Base-by-base conservation (phyloP, 2,888 invertebrate genomes). In the Drosophila seclusa region DNA sequence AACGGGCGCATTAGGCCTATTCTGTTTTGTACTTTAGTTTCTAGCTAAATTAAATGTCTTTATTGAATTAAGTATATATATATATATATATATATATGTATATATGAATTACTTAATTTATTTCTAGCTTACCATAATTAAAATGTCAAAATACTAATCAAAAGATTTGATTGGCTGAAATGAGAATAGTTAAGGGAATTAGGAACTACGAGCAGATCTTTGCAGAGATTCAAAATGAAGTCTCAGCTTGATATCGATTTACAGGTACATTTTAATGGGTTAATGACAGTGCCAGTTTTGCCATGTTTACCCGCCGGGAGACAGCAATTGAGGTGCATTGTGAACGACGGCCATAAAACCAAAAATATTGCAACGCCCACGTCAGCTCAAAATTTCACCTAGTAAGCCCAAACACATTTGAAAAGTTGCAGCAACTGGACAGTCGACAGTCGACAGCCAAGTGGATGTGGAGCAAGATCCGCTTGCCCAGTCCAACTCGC, bases 301-400 rank as follows among this genome's bases (percentile, higher is more conserved):
- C 60, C 40, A 49, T 66, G 68, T 73, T 78, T 73, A 68, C 65
- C 65, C 58, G 80, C 24, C 71, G 68, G 55, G 69, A 78, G 65
- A 78, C 79, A 72, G 67, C 64, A 75, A 79, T 73, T 71, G 76
- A 74, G 75, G 73, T 83, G 73, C 76, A 78, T 81, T 76, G 68
- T 65, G 68, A 68, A 75, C 61, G 68, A 65, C 63, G 42, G 65
- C 62, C 76, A 76, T 85, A 87, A 87, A 86, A 80, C 73, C 73
- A 57, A 68, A 88, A 83, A 86, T 83, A 83, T 88, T 76, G 61
- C 80, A 64, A 80, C 88, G 83, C 86, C 86, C 82, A 86, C 87
- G 71, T 58, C 62, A 64, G 73, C 68, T 75, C 73, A 75, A 87
- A 84, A 84, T 87, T 84, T 84, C 87, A 85, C 87, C 89, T 76